Base-by-base conservation (phyloP, 1,140 invertebrate genomes). In the Leptopilina boulardi region DNA sequence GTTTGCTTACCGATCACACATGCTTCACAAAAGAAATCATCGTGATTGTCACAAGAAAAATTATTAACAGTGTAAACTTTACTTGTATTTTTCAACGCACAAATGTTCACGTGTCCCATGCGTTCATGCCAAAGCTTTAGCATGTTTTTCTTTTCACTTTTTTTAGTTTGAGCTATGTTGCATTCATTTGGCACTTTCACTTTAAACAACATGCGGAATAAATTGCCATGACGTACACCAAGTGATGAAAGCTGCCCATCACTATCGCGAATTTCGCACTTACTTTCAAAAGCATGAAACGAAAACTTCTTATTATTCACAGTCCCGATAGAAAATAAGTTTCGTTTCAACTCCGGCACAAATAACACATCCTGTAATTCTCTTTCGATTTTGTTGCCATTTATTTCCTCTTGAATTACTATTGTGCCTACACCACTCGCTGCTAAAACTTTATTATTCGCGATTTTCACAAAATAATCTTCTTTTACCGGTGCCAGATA, bases 381-480 rank as follows among this genome's bases (percentile, higher is more conserved):
- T 51, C 15, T 15, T 66, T n/a, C n/a, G 15, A n/a, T n/a, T 51
- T 13, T 18, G 10, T n/a, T 51, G 10, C 47, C 59, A 15, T 77
- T 76, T 10, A 80, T 1, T 2, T 59, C 11, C 10, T 51, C 73
- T n/a, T 44, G 66, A 11, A 75, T 75, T 26, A 30, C 0, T 4
- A 47, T 4, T 47, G 44, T 47, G 44, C 44, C 44, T 15, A 15
- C n/a, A 11, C 66, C 66, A 3, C 6, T 11, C 1, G 15, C 47
- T 15, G 73, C 26, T 15, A 75, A 10, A 54, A 75, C 18, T 41
- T 71, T 59, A n/a, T 42, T 19, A 18, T 44, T 2, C 2, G 73
- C 77, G 13, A 74, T 59, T 56, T 71, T 71, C 13, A 78, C 54
- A 56, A 66, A 41, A 70, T 47, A 13, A 2, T 47, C 44, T 15